A percentile compares a stretch with the other conserved stretches of the same genome.
Evolutionary conservation across 1,140 invertebrate genomes (phyloP).

Genomic region (Dendrolimus punctatus): DNA sequence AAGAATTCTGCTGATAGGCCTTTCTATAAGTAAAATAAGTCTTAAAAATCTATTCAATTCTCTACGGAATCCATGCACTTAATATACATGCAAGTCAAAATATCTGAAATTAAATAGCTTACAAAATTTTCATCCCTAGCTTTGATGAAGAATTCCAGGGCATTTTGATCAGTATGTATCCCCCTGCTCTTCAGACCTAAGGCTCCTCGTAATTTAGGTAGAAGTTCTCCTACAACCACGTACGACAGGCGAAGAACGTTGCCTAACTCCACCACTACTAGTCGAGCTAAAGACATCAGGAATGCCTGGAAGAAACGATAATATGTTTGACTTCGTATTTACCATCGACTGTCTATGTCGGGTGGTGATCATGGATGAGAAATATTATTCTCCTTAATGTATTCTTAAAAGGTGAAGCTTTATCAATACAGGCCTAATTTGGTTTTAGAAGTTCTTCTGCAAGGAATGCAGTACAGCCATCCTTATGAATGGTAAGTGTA

Average conservation of each 20-base stretch:
- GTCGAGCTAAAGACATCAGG: constrained; percentile 46
- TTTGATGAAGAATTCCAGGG: constrained; percentile 37
- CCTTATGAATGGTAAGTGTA: too few relatives aligned
- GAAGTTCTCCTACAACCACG: constrained; percentile 49
- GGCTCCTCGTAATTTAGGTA: constrained; percentile 40
- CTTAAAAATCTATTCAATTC: neutral
- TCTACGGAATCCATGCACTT: neutral
- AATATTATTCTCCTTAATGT: too few relatives aligned
- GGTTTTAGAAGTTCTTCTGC: too few relatives aligned
- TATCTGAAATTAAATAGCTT: constrained; percentile 10
- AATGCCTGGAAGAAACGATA: constrained; percentile 38
- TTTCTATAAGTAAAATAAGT: constrained; percentile 18
- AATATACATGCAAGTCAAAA: neutral
- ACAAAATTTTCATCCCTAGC: constrained; percentile 42
- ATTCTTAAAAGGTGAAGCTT: too few relatives aligned
- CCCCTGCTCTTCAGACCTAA: constrained; percentile 34
- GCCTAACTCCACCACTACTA: constrained; percentile 45
- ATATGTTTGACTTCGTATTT: neutral
- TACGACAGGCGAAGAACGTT: constrained; percentile 39
- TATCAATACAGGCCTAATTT: too few relatives aligned
- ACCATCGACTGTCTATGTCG: neutral
- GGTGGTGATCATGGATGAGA: too few relatives aligned
- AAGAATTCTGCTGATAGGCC: constrained; percentile 34
- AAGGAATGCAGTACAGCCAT: too few relatives aligned
- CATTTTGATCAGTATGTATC: constrained; percentile 21